Conservation (phyloP, 2,797 vertebrate genomes). For the Huso huso region DNA sequence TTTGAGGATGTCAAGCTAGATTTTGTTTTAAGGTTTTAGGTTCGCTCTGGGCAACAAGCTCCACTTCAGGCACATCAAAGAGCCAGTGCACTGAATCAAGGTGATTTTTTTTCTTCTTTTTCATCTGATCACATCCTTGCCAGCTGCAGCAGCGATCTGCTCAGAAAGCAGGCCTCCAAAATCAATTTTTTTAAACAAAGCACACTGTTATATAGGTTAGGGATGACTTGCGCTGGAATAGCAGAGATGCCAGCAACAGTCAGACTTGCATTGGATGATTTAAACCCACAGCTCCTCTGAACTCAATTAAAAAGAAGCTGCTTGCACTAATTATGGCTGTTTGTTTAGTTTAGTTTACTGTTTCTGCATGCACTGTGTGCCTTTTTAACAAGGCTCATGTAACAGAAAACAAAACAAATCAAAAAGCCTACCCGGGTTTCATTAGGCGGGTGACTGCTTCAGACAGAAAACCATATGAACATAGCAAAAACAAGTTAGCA, state of each 20-base stretch:
- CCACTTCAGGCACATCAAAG: constrained; percentile 91
- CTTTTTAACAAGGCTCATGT: no score
- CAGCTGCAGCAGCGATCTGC: constrained; percentile 51
- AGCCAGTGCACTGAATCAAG: constrained; percentile 89
- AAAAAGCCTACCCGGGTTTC: no score
- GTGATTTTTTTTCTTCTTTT: constrained; percentile 63
- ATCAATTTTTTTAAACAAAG: background rate
- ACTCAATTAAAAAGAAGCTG: background rate
- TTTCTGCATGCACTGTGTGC: no score
- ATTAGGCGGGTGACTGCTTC: no score
- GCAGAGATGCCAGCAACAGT: background rate
- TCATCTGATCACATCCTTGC: constrained; percentile 54
- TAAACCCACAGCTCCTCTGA: background rate
- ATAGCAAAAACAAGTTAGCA: no score
- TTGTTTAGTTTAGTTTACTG: no score
- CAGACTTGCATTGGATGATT: background rate
- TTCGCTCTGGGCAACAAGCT: constrained; percentile 79
- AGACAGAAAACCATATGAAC: no score
- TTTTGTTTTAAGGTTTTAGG: constrained; percentile 60
- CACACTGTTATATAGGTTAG: background rate
- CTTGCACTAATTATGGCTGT: no score
- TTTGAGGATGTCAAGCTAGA: constrained; percentile 88
- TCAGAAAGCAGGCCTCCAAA: background rate
- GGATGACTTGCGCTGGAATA: background rate
- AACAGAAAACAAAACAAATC: no score